Evolutionary conservation across 1,140 invertebrate genomes (phyloP).

Genomic region (Bombus pyrosoma): DNA sequence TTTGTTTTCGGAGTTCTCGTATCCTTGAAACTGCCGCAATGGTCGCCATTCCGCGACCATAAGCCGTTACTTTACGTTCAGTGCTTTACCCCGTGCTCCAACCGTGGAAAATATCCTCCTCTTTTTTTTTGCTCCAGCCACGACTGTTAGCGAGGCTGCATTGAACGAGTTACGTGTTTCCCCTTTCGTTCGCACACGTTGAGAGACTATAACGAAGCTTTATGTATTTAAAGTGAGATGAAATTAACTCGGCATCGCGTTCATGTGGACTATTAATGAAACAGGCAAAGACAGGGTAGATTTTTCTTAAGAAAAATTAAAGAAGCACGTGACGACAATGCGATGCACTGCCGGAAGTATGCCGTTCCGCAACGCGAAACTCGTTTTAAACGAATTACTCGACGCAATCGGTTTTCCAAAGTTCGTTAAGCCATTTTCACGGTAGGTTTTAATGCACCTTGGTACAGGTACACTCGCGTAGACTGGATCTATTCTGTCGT

Average conservation of each 20-base stretch:
- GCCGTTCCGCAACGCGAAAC: not conserved
- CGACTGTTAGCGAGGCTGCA: not conserved
- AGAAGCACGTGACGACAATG: too few species aligned
- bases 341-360: not conserved
- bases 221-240: not conserved
- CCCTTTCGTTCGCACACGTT: not conserved
- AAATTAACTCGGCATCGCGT: not conserved
- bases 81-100: not conserved
- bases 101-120: not conserved
- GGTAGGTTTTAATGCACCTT: constrained; percentile 16
- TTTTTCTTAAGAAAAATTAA: not conserved
- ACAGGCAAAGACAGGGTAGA: too few species aligned
- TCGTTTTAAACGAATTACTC: constrained; percentile 6
- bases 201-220: not conserved
- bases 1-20: not conserved
- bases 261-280: not conserved
- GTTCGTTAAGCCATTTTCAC: constrained; percentile 39
- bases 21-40: not conserved
- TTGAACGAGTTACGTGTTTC: not conserved
- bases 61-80: not conserved
- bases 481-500: not conserved
- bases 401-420: constrained; percentile 26
- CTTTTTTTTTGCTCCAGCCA: not conserved
- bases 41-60: not conserved
- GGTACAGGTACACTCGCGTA: not conserved